Evolutionary conservation across 2,113 vertebrate species (phyloP), one percentile per base, ranked within the genome.

Genomic region (Pardalotus punctatus): DNA sequence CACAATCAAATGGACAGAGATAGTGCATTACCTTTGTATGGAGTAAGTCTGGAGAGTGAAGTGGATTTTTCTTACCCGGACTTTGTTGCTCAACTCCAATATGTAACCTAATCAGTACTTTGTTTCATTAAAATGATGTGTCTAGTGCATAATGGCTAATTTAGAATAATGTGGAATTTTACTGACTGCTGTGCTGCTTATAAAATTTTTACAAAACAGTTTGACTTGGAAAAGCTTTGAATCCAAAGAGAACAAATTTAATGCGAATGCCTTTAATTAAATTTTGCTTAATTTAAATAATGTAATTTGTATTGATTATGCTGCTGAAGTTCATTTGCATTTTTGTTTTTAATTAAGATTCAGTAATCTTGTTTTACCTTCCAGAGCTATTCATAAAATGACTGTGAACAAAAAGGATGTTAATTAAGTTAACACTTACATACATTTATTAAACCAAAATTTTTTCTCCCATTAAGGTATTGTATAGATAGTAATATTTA

Each of bases 261-360:
- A 94, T 81, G 62, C 2, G 20, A 86, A 83, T 56, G 42, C 28
- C 58, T 95, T 95, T 97, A 95, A 96, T 97, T 97, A 92, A 94
- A 92, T 93, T 93, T 91, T 83, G 20, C 48, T 85, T 90, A 93
- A 96, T 94, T 96, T 95, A 96, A 96, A 94, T 96, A 90, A 94
- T 92, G 78, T 90, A 93, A 95, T 97, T 97, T 88, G 65, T 96
- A 95, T 96, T 97, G 96, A 96, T 97, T 97, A 86, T 97, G 38
- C 79, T 92, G 38, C 76, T 88, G 33, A 74, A 80, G 66, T 96
- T 94, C 27, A 87, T 90, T 93, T 92, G 17, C 77, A 60, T 66
- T 96, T 96, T 95, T 95, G 84, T 92, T 95, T 97, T 93, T 96
- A 97, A 93, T 97, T 97, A 95, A 73, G 54, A 81, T 88, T 93